Conservation (phyloP, 2,797 vertebrate species). For the Megalops cyprinoides region DNA sequence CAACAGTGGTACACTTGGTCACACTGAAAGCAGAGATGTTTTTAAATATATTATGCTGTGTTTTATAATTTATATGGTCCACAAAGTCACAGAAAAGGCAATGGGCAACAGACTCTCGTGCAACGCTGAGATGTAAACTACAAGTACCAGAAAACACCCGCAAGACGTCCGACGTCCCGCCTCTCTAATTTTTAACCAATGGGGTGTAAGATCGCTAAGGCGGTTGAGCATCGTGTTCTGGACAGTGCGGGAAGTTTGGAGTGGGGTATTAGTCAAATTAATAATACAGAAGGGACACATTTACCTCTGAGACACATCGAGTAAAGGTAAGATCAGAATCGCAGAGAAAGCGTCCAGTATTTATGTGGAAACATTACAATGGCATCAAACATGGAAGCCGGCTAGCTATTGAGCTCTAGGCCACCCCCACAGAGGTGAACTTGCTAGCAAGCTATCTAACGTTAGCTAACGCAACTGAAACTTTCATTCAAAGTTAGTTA, state of each 20-base stretch:
- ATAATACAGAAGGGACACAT: background rate
- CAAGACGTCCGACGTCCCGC: background rate
- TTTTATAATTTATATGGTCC: too few species aligned
- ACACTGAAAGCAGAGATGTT: too few species aligned
- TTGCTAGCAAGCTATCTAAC: background rate
- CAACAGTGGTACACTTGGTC: too few species aligned
- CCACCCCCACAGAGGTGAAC: background rate
- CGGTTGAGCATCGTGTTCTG: slow-evolving; percentile 43
- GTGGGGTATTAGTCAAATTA: background rate
- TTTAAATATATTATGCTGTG: too few species aligned
- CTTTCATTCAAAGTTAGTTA: too few species aligned
- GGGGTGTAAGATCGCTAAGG: background rate
- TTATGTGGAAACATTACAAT: background rate
- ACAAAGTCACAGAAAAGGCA: too few species aligned
- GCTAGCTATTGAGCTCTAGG: background rate
- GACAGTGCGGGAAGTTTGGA: slow-evolving; percentile 73
- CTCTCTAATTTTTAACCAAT: slow-evolving; percentile 36
- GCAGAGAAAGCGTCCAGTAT: background rate
- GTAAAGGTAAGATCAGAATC: slow-evolving; percentile 17
- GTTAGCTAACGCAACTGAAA: too few species aligned
- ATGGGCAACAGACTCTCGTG: background rate
- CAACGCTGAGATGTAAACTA: background rate
- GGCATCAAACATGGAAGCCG: background rate
- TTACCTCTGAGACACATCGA: background rate
- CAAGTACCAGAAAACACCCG: slow-evolving; percentile 10